A percentile compares a stretch with the other conserved stretches of the same genome.
These are phyloP conservation scores for Catostylus mosaicus DNA, from an alignment of 30 jellyfish, hydroid and myxozoan genomes.

Conservation along the genomic window DNA sequence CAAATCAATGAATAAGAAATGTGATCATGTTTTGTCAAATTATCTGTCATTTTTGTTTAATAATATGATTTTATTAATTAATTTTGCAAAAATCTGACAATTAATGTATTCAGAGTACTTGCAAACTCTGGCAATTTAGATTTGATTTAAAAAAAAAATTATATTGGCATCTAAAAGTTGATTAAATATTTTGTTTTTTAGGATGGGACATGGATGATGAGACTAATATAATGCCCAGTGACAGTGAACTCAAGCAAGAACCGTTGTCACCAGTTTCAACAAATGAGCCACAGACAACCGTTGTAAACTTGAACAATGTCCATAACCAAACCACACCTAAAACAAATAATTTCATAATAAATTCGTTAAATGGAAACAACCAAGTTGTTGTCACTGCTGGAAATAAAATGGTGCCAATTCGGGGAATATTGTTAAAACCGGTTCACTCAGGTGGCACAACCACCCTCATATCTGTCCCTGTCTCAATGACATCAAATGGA, in stretches of 20 bases:
- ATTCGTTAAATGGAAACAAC: conserved; percentile 34
- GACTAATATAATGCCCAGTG: neutral
- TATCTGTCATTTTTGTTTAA: too few relatives aligned
- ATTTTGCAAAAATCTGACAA: too few relatives aligned
- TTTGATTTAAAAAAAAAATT: neutral
- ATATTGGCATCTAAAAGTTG: neutral
- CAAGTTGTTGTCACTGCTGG: conserved; percentile 63
- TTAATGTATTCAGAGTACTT: too few relatives aligned
- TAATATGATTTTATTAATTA: too few relatives aligned
- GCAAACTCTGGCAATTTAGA: too few relatives aligned
- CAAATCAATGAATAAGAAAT: too few relatives aligned
- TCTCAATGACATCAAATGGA: conserved; percentile 39
- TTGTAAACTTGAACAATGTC: neutral
- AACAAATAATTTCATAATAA: conserved; percentile 19
- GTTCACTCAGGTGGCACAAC: conserved; percentile 63
- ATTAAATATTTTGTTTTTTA: neutral
- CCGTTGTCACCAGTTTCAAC: neutral
- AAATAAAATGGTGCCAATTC: conserved; percentile 51
- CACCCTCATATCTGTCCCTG: conserved; percentile 71
- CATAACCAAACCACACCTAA: neutral
- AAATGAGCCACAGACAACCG: neutral
- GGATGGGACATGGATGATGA: conserved; percentile 60
- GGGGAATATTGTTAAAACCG: conserved; percentile 65
- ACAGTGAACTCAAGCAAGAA: conserved; percentile 24
- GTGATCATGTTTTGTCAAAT: too few relatives aligned